phyloP scores from a whole-genome alignment of 2,797 vertebrate genomes.

The Gymnothorax javanicus region DNA sequence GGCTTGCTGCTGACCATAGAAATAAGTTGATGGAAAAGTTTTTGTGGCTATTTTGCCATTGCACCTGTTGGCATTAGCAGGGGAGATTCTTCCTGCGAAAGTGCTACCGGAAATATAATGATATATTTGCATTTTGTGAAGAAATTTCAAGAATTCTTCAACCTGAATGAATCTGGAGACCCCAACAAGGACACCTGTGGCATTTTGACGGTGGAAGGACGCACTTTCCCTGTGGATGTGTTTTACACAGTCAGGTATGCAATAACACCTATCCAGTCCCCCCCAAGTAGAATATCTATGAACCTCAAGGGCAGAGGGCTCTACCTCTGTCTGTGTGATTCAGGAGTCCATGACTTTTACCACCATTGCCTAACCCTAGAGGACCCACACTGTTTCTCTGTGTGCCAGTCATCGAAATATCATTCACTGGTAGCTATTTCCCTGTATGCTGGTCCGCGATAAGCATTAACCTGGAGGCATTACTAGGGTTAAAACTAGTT shows the following conservation, averaged over 20 bases:
- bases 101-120: not conserved
- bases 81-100: not conserved
- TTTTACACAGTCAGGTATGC: conserved; percentile 95
- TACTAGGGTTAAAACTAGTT: not conserved
- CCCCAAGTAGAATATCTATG: not conserved
- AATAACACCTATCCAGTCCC: conserved; percentile 3
- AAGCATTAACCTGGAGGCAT: not conserved
- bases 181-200: conserved; percentile 92
- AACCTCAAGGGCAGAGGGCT: not conserved
- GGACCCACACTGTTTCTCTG: too few relatives aligned
- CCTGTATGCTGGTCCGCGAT: too few relatives aligned
- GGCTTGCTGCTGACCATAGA: not conserved
- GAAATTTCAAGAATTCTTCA: conserved; percentile 99
- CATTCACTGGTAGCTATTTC: too few relatives aligned
- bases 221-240: conserved; percentile 92
- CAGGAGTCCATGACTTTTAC: not conserved
- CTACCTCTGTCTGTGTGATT: not conserved
- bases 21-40: not conserved
- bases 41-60: not conserved
- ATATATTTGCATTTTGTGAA: conserved; percentile 49
- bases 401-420: too few relatives aligned
- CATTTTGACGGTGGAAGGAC: conserved; percentile 92
- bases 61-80: not conserved
- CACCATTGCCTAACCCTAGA: not conserved
- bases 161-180: conserved; percentile 89